Conservation (phyloP, 2,888 invertebrate genomes). For the Watsonalla binaria region DNA sequence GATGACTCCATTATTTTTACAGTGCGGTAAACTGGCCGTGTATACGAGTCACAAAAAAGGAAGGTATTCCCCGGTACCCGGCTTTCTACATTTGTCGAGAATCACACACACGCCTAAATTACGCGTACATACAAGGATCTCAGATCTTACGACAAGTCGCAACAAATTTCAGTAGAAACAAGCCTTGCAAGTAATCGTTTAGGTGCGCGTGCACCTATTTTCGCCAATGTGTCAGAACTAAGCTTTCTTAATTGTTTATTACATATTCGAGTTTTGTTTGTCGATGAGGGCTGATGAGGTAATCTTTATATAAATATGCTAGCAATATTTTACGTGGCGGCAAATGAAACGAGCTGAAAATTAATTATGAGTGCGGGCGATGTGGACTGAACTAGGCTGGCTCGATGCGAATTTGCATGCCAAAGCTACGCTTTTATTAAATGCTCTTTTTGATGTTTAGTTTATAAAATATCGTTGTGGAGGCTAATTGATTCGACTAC, state of each 20-base stretch:
- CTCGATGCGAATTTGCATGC: slow-evolving; percentile 14
- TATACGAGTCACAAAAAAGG: not conserved
- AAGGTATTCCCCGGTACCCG: too few species aligned
- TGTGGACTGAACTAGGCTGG: slow-evolving; percentile 8
- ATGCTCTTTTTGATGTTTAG: not conserved
- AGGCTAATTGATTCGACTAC: not conserved
- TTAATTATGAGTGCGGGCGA: slow-evolving; percentile 7
- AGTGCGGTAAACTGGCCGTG: not conserved
- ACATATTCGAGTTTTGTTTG: slow-evolving; percentile 9
- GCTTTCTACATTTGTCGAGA: too few species aligned
- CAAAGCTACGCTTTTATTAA: not conserved
- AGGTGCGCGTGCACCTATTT: too few species aligned
- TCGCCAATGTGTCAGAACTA: too few species aligned
- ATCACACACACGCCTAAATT: too few species aligned
- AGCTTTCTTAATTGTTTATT: not conserved
- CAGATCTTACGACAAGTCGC: too few species aligned
- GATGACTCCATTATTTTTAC: not conserved
- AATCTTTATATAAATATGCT: slow-evolving; percentile 23
- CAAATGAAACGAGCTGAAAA: slow-evolving; percentile 16
- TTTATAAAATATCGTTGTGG: not conserved
- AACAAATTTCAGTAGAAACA: too few species aligned
- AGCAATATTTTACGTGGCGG: slow-evolving; percentile 15
- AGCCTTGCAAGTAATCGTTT: too few species aligned
- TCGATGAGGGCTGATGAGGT: slow-evolving; percentile 11
- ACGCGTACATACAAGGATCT: too few species aligned